Conservation (phyloP, 2,113 vertebrate genomes). For the Saimiri boliviensis region DNA sequence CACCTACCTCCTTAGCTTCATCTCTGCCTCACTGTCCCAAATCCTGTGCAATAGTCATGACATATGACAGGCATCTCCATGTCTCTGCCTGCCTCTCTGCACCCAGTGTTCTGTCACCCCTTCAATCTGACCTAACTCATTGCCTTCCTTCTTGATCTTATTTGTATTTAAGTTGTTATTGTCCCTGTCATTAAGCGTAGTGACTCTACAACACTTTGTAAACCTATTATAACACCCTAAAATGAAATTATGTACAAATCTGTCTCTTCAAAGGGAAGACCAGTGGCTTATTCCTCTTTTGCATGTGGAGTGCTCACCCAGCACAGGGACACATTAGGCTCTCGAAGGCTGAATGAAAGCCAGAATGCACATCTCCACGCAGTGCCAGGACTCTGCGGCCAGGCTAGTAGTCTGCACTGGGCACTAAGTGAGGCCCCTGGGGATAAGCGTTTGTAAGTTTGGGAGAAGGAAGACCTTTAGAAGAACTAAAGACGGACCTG, state of each 20-base stretch:
- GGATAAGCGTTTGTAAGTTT: background rate
- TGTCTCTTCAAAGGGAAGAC: conserved; percentile 11
- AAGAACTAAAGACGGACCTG: background rate
- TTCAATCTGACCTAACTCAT: background rate
- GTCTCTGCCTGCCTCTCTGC: background rate
- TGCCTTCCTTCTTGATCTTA: background rate
- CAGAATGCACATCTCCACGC: background rate
- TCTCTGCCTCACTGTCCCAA: background rate
- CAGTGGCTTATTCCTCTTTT: background rate
- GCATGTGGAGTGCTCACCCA: background rate
- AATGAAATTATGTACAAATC: conserved; percentile 1
- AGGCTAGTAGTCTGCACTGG: background rate
- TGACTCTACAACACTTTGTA: background rate
- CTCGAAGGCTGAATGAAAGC: background rate
- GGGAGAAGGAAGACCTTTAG: background rate
- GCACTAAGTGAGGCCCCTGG: background rate
- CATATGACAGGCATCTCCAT: background rate
- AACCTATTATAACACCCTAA: background rate
- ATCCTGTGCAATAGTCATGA: background rate
- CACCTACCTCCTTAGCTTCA: background rate
- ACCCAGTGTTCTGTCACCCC: background rate
- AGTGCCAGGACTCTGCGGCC: background rate
- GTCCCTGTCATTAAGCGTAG: background rate
- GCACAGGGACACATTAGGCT: background rate
- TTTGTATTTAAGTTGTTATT: background rate